phyloP scores from a whole-genome alignment of 1,140 invertebrate genomes.

The Calliopsis andreniformis region DNA sequence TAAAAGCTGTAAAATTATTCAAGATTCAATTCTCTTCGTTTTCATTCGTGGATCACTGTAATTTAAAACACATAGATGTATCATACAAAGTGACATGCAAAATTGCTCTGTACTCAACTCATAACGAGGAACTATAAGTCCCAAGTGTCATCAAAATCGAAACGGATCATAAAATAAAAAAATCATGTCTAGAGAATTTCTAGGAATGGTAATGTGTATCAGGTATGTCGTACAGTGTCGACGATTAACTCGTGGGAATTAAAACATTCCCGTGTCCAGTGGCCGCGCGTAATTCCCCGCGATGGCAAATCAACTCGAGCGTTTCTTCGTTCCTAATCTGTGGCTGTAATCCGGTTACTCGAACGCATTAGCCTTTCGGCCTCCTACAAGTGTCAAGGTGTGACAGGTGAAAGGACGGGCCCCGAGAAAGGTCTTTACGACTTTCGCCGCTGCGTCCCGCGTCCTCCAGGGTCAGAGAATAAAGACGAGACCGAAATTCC shows the following conservation, averaged over 20 bases:
- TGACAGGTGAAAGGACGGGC: conserved; percentile 61
- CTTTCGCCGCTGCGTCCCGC: conserved; percentile 41
- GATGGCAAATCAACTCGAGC: conserved; percentile 31
- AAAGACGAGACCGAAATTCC: background rate
- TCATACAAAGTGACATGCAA: too few relatives aligned
- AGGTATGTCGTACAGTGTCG: too few relatives aligned
- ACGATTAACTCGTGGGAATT: conserved; percentile 14
- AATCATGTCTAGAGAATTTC: too few relatives aligned
- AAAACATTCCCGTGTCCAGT: background rate
- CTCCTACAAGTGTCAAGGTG: conserved; percentile 55
- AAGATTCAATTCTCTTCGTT: too few relatives aligned
- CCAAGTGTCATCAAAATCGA: too few relatives aligned
- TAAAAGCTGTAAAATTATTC: too few relatives aligned
- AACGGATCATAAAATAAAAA: too few relatives aligned
- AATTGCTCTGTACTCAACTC: too few relatives aligned
- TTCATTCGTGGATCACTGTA: too few relatives aligned
- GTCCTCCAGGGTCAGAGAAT: background rate
- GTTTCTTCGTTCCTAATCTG: conserved; percentile 51
- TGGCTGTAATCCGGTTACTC: conserved; percentile 61
- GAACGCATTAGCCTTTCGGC: conserved; percentile 49
- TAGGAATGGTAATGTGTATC: too few relatives aligned
- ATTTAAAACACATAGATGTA: too few relatives aligned
- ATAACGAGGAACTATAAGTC: too few relatives aligned
- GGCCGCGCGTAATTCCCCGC: conserved; percentile 16
- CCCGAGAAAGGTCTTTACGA: conserved; percentile 31